Evolutionary conservation across 2,888 invertebrate species (phyloP).

Genomic region (Watsonalla binaria): DNA sequence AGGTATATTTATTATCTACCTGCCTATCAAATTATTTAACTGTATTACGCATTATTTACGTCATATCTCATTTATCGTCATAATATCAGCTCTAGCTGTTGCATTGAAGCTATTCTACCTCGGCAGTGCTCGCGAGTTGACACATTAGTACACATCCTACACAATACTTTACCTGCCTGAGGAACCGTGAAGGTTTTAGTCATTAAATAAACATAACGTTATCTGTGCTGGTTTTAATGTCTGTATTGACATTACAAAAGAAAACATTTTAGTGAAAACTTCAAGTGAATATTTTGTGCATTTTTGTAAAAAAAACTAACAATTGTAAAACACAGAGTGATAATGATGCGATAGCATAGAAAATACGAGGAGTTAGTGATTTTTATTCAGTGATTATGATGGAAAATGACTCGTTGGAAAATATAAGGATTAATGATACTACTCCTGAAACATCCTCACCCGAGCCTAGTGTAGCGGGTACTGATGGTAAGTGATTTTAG

Average conservation of each 20-base stretch:
- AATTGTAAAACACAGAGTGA: too few species aligned
- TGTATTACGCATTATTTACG: not conserved
- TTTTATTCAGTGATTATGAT: not conserved
- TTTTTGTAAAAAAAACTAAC: too few species aligned
- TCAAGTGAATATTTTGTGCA: not conserved
- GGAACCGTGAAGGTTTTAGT: not conserved
- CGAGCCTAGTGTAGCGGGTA: not conserved
- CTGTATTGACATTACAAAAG: not conserved
- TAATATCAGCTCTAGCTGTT: not conserved
- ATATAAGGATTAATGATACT: not conserved
- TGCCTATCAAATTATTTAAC: not conserved
- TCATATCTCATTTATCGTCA: not conserved
- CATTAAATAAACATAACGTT: not conserved
- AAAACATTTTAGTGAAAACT: not conserved
- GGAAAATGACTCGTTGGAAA: not conserved
- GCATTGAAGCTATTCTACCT: not conserved
- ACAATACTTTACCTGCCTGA: not conserved
- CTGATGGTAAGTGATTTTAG: not conserved
- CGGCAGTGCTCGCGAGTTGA: constrained; percentile 1
- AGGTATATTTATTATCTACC: not conserved
- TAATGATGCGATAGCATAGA: not conserved
- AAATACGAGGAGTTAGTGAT: not conserved
- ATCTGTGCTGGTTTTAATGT: not conserved
- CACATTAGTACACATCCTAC: constrained; percentile 1
- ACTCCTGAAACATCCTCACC: not conserved